Conservation (phyloP, 2,113 vertebrate species). For the Campylomormyrus tamandua region DNA sequence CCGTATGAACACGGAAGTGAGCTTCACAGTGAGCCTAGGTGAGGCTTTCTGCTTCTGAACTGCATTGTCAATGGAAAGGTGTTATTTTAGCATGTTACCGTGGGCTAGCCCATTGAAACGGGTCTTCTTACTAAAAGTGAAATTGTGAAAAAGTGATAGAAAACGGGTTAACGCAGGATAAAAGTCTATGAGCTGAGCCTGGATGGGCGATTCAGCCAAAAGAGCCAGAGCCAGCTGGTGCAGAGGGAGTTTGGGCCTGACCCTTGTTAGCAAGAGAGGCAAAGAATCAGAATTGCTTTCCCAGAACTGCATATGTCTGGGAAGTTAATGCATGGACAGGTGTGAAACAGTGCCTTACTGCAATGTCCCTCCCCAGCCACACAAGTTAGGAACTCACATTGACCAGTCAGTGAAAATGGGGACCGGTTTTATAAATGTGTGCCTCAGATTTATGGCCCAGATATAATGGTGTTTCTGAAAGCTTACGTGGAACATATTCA, state of each 20-base stretch:
- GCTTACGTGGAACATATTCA: not conserved
- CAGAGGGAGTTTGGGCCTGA: not conserved
- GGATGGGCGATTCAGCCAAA: not conserved
- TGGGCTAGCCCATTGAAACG: not conserved
- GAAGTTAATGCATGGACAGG: not conserved
- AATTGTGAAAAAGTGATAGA: not conserved
- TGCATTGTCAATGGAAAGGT: not conserved
- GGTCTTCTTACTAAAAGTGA: not conserved
- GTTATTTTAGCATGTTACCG: not conserved
- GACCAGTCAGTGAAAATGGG: not conserved
- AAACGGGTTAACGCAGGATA: not conserved
- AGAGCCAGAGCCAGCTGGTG: not conserved
- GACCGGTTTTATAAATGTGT: constrained; percentile 9
- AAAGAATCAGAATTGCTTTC: not conserved
- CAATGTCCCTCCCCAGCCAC: not conserved
- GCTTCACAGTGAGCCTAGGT: not conserved
- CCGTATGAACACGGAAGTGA: not conserved
- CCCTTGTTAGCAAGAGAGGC: not conserved
- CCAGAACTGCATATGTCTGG: no score
- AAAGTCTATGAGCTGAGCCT: not conserved
- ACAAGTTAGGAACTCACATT: not conserved
- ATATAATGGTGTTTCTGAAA: not conserved
- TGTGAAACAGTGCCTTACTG: not conserved
- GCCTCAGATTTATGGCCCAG: constrained; percentile 2
- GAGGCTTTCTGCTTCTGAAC: not conserved